Base-by-base conservation (phyloP, 2,113 vertebrate species). In the Anolis carolinensis region DNA sequence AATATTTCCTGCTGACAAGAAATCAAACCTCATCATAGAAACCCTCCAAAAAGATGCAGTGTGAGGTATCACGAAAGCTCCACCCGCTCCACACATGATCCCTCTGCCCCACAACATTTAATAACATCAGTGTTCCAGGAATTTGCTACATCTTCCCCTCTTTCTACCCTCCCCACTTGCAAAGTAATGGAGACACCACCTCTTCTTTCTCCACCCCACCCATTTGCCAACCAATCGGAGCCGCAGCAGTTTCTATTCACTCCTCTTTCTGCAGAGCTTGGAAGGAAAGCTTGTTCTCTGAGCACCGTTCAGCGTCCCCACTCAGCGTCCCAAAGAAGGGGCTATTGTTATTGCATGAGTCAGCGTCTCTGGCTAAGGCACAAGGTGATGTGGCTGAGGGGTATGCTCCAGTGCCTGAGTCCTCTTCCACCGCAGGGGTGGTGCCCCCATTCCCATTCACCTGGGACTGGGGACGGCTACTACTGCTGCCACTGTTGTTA, bases 191-290 rank as follows among this genome's bases (percentile, higher is more conserved):
- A 21, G 1, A 65, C 34, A 72, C 71, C 27, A 50, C 14, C n/a
- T 62, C 55, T 32, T 20, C 67, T 52, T 76, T 81, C 34, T 14
- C 9, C 5, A 11, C 67, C 30, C 55, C 52, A 55, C 36, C 68
- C 79, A 27, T 65, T 50, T 36, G 67, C 79, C 79, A 39, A 25
- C 80, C 63, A 77, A 71, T 59, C 27, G 39, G 59, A 86, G 16
- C 85, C 71, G 27, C 79, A 7, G 70, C 59, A 55, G 79, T 79
- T 23, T 75, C 50, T 86, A 77, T 72, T 95, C 88, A 95, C 93
- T 98, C 97, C 92, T 98, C 97, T 94, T 98, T 98, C 94, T 96
- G 97, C 91, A 97, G 96, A 87, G 95, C 94, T 94, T 96, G 95
- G 90, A 90, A 90, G 88, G 96, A 97, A 92, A 97, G 96, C 95